Conservation (phyloP, 2,797 vertebrate species). For the Sebastes diploproa region DNA sequence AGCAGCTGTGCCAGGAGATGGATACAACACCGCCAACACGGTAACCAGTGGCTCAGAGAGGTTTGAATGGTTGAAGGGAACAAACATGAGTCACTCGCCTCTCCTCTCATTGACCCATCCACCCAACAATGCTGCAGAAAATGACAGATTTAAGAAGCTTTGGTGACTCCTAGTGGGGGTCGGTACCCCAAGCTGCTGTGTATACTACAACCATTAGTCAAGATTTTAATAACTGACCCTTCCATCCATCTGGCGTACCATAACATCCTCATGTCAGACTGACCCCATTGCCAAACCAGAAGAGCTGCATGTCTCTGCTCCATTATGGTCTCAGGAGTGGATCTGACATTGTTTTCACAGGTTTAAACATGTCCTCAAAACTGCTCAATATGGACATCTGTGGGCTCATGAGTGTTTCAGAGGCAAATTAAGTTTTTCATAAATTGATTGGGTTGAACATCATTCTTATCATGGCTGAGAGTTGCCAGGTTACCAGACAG, state of each 20-base stretch:
- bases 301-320: background rate
- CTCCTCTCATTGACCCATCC: background rate
- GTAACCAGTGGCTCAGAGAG: background rate
- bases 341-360: background rate
- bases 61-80: background rate
- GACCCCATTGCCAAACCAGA: background rate
- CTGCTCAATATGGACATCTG: background rate
- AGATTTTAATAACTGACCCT: conserved; percentile 36
- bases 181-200: background rate
- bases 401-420: background rate
- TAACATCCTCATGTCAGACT: conserved; percentile 10
- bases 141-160: background rate
- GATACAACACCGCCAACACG: background rate
- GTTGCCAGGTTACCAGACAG: background rate
- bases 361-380: background rate
- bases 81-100: background rate
- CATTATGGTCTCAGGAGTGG: background rate
- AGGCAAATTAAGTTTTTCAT: background rate
- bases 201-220: background rate
- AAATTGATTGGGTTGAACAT: background rate
- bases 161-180: too few relatives aligned
- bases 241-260: conserved; percentile 33
- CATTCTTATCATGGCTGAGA: background rate
- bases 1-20: conserved; percentile 41
- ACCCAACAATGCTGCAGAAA: background rate